A percentile compares a stretch with the other conserved stretches of the same genome.
phyloP scores from a whole-genome alignment of 2,888 invertebrate genomes.

The Gonocerus acuteangulatus region DNA sequence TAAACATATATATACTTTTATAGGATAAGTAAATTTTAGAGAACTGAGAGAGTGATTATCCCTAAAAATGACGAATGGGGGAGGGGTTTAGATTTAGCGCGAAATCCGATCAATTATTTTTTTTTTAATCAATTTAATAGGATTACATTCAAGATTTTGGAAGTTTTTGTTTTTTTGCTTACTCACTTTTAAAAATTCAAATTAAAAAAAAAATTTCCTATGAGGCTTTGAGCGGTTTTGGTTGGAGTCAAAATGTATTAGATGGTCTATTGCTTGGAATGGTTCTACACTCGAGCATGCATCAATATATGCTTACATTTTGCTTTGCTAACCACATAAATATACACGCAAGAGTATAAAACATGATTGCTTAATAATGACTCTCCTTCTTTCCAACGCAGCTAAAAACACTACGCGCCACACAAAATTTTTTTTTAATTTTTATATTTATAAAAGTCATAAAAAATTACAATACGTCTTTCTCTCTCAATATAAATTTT shows the following conservation, averaged over 20 bases:
- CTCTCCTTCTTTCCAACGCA: slow-evolving; percentile 37
- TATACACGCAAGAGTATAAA: slow-evolving; percentile 15
- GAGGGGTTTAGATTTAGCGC: slow-evolving; percentile 4
- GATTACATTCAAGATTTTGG: background rate
- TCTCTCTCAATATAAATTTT: slow-evolving; percentile 33
- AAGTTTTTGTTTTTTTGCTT: slow-evolving; percentile 1
- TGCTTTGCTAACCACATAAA: background rate
- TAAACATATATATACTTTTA: background rate
- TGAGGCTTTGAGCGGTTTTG: slow-evolving; percentile 24
- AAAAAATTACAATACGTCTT: slow-evolving; percentile 36
- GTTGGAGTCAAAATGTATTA: slow-evolving; percentile 16
- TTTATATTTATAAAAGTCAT: slow-evolving; percentile 36
- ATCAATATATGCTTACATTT: background rate
- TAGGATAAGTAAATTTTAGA: background rate
- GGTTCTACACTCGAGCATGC: slow-evolving; percentile 2
- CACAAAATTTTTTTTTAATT: slow-evolving; percentile 34
- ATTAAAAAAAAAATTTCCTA: slow-evolving; percentile 10
- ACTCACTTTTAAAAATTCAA: background rate
- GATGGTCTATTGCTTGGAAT: slow-evolving; percentile 21
- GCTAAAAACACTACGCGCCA: slow-evolving; percentile 37
- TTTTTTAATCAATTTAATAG: background rate
- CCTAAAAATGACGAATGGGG: background rate
- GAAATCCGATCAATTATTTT: background rate
- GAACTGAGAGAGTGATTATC: slow-evolving; percentile 19
- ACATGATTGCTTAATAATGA: slow-evolving; percentile 32